A percentile compares a stretch with the other conserved stretches of the same genome.
Conservation (phyloP, 2,113 vertebrate genomes). For the Tinamus guttatus region DNA sequence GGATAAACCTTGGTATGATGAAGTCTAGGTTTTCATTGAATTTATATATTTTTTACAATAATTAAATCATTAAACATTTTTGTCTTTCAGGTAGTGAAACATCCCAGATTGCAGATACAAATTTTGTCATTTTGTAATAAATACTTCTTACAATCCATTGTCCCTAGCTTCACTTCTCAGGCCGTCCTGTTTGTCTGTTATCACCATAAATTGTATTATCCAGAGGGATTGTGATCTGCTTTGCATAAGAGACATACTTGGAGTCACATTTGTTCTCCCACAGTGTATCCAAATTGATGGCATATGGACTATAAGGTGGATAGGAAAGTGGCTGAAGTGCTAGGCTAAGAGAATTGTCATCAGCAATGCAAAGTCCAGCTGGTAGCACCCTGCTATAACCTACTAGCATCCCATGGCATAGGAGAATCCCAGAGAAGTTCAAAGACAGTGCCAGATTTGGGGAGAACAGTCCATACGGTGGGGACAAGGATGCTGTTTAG, state of each 20-base stretch:
- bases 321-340: background rate
- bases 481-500: background rate
- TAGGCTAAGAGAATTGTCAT: background rate
- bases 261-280: background rate
- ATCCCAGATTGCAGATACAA: background rate
- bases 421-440: background rate
- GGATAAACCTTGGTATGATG: background rate
- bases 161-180: background rate
- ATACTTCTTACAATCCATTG: background rate
- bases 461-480: background rate
- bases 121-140: background rate
- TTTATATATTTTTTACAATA: background rate
- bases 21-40: background rate
- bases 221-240: background rate
- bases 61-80: background rate
- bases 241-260: background rate
- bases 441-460: background rate
- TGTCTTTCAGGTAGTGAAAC: background rate
- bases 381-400: background rate
- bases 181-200: background rate
- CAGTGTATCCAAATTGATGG: background rate
- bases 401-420: too few species aligned
- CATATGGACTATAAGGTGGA: background rate
- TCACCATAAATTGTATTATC: background rate
- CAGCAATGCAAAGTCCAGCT: background rate